Base-by-base conservation (phyloP, 2,797 vertebrate species). In the Carapus acus region DNA sequence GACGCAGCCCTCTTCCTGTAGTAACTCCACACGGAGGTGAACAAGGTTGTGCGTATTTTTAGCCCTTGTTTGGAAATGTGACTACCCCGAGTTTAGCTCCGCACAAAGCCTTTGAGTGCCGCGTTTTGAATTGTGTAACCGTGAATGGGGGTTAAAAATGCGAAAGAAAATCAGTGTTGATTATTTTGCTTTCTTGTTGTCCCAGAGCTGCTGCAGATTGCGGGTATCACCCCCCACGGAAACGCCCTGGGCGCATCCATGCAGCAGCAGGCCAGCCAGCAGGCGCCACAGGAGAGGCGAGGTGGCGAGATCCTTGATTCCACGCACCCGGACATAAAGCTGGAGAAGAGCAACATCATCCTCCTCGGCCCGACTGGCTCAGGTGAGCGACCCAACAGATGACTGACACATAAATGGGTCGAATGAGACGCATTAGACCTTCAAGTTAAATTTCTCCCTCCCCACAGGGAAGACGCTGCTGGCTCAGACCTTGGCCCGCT, bases 321-420 rank as follows among this genome's bases (percentile, higher is more conserved):
- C n/a, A 66, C 88, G 54, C 90, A 92, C 15, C 78, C 86, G 17
- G 92, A 96, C 46, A 98, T 99, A 73, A 96, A 93, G 83, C 90
- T 99, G 80, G 95, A 99, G 83, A 99, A 99, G 84, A 98, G 96
- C 87, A 99, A 98, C 81, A 95, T 98, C 73, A 89, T 99, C 80
- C 90, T 99, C 62, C 90, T 98, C 45, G 96, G 96, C 80, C 93
- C 96, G 67, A 99, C 96, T 67, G 95, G 96, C 78, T 99, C 96
- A 88, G 95, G 96, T 97, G 71, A 16, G 76, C 44, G 21, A 40
- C 33, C n/a, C n/a, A n/a, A n/a, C n/a, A n/a, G n/a, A n/a, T n/a
- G n/a, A n/a, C n/a, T n/a, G n/a, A n/a, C n/a, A n/a, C n/a, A n/a
- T n/a, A n/a, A n/a, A n/a, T n/a, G n/a, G n/a, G n/a, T n/a, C n/a